Evolutionary conservation across 2,113 vertebrate species (phyloP), one percentile per base, ranked within the genome.

Genomic region (Circaetus cinerascens): DNA sequence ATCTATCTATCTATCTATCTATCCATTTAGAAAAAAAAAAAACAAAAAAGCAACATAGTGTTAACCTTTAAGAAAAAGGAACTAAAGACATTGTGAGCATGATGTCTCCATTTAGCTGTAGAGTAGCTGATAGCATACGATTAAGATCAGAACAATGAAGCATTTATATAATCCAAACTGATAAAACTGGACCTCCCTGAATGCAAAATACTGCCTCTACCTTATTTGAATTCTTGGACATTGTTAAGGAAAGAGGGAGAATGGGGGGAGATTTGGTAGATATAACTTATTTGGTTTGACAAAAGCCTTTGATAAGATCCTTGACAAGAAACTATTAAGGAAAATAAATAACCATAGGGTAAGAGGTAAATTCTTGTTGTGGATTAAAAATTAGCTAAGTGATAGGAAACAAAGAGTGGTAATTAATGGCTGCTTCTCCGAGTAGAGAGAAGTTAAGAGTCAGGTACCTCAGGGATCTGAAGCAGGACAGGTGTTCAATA

Each of bases 321-420:
- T 86, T 83, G 85, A 93, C 82, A 95, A 88, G 56, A 91, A 94
- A 88, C 92, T 86, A 91, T 96, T 97, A 96, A 63, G 69, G 50
- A 95, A 97, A 97, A 97, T 59, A 95, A 90, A 96, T 94, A 96
- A 88, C 75, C 59, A 90, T 20, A 50, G 73, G 46, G 51, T 95
- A 95, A 90, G 86, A 93, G 36, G 74, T 86, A 97, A 97, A 97
- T 97, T 95, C 80, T 95, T 96, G 77, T 91, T 97, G 86, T 85
- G 92, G 84, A 96, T 96, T 97, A 94, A 97, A 97, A 95, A 96
- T 81, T 95, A 94, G 83, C 74, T 95, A 95, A 96, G 90, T 91
- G 93, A 72, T 88, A 96, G 90, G 78, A 96, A 97, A 95, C 77
- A 97, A 97, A 97, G 86, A 91, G 30, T 78, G 36, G 72, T 84